phyloP scores from a whole-genome alignment of 2,797 vertebrate genomes.

The Sarcophilus harrisii region DNA sequence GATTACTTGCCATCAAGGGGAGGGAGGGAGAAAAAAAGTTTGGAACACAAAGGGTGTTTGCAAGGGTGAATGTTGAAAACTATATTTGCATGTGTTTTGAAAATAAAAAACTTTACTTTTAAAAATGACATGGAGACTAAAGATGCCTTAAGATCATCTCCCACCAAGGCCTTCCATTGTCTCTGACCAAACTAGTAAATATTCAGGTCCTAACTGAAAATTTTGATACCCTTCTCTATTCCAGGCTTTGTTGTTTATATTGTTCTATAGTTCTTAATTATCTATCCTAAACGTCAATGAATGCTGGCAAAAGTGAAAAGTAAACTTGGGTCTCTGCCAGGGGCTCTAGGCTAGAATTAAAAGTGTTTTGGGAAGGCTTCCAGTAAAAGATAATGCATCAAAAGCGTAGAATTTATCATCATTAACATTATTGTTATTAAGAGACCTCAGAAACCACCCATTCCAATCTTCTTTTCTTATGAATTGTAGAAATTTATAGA shows the following conservation, averaged over 20 bases:
- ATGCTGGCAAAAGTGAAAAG: neutral
- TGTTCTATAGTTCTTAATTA: neutral
- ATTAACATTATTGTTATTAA: neutral
- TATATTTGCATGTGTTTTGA: too few species aligned
- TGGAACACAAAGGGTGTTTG: too few species aligned
- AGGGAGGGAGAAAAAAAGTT: too few species aligned
- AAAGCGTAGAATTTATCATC: neutral
- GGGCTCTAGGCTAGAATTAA: neutral
- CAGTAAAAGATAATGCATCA: neutral
- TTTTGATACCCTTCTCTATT: neutral
- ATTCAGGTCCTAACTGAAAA: constrained; percentile 4
- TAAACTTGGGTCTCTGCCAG: neutral
- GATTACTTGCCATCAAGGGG: too few species aligned
- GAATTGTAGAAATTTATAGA: neutral
- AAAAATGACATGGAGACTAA: neutral
- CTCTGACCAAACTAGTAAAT: neutral
- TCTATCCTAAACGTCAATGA: neutral
- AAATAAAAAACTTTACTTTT: neutral
- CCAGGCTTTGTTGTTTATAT: neutral
- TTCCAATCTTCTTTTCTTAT: neutral
- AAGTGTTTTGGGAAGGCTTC: neutral
- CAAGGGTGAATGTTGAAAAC: too few species aligned
- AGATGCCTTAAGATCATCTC: neutral
- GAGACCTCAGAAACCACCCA: neutral
- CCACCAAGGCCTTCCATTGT: neutral